Evolutionary conservation across 2,113 vertebrate genomes (phyloP).

Genomic region (Otus sunia): DNA sequence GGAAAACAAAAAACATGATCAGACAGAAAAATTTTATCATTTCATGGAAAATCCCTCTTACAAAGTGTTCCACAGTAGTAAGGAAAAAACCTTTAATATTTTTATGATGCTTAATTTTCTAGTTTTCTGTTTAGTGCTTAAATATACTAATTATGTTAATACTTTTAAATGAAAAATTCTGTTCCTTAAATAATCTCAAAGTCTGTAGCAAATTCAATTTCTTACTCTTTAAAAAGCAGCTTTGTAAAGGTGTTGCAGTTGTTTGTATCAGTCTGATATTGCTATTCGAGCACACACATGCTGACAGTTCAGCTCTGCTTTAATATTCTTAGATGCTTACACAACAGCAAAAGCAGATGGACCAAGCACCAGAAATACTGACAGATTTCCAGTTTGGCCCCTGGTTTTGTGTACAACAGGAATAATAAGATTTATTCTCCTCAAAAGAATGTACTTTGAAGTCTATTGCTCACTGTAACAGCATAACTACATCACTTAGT

Average conservation of each 20-base stretch:
- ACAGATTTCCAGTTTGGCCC: background rate
- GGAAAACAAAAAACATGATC: background rate
- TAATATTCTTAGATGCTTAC: background rate
- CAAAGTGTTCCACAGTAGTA: background rate
- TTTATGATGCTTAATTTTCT: background rate
- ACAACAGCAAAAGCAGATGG: background rate
- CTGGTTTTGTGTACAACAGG: background rate
- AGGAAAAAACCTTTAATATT: background rate
- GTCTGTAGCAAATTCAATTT: background rate
- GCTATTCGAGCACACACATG: accelerated
- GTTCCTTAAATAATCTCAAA: background rate
- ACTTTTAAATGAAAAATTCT: background rate
- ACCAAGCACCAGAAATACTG: background rate
- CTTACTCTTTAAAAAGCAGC: background rate
- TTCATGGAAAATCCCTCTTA: background rate
- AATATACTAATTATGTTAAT: background rate
- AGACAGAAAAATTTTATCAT: background rate
- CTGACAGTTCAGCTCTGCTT: background rate
- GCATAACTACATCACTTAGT: background rate
- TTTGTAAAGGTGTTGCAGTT: background rate
- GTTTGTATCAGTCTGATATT: background rate
- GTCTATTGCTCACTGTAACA: background rate
- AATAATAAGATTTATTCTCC: background rate
- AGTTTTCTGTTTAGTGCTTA: background rate
- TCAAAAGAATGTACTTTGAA: background rate